phyloP scores from a whole-genome alignment of 2,113 vertebrate species.

The Electrona antarctica region DNA sequence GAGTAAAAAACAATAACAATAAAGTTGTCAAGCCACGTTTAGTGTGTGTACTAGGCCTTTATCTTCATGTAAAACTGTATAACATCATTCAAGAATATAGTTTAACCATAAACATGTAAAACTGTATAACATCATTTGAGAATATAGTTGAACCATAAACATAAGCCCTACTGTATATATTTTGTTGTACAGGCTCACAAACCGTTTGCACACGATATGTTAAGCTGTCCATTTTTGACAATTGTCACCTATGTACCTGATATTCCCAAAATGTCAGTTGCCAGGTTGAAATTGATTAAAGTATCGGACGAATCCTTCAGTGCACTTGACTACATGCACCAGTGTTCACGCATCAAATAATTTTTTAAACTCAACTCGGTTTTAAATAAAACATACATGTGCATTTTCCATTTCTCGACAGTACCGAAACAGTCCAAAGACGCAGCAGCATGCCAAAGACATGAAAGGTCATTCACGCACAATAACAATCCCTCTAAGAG shows the following conservation, averaged over 20 bases:
- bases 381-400: slow-evolving; percentile 44
- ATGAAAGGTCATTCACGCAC: slow-evolving; percentile 79
- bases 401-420: slow-evolving; percentile 41
- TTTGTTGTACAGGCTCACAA: no score
- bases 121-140: neutral
- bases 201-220: neutral
- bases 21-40: slow-evolving; percentile 4
- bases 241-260: neutral
- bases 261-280: no score
- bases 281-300: no score
- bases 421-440: slow-evolving; percentile 51
- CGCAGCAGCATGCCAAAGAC: slow-evolving; percentile 72
- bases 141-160: neutral
- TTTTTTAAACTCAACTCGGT: slow-evolving; percentile 31
- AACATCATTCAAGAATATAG: neutral
- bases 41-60: neutral
- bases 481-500: slow-evolving; percentile 79
- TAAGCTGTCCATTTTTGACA: neutral
- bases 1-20: neutral
- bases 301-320: no score
- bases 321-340: no score
- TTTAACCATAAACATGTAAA: neutral
- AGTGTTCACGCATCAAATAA: neutral
- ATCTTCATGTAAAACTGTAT: no score
- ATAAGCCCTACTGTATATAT: no score